These are phyloP conservation scores for Parapsyche elsis DNA, from an alignment of 1,140 invertebrate species.

Conservation along the genomic window DNA sequence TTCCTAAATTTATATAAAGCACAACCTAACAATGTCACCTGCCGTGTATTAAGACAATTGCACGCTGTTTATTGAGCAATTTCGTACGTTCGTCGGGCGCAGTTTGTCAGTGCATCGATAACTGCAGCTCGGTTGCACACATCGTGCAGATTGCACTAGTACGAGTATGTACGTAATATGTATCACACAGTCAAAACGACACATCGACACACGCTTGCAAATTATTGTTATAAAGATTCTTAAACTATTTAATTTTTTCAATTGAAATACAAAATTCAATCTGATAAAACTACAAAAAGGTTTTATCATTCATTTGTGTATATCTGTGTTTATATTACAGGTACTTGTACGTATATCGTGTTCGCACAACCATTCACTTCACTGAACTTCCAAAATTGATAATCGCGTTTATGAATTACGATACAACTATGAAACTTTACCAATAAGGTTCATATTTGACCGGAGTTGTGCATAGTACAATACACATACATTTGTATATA, in stretches of 20 bases:
- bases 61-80: slow-evolving; percentile 37
- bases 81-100: neutral
- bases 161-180: neutral
- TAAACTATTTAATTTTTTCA: neutral
- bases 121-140: neutral
- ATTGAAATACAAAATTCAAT: too few relatives aligned
- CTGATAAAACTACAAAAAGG: too few relatives aligned
- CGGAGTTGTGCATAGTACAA: too few relatives aligned
- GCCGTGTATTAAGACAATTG: slow-evolving; percentile 24
- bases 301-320: too few relatives aligned
- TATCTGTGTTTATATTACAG: too few relatives aligned
- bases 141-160: neutral
- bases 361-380: neutral
- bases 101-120: neutral
- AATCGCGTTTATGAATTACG: slow-evolving; percentile 15
- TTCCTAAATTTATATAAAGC: too few relatives aligned
- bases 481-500: too few relatives aligned
- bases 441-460: slow-evolving; percentile 7
- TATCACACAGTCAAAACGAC: neutral
- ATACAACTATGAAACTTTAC: slow-evolving; percentile 15
- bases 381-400: slow-evolving; percentile 21
- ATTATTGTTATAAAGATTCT: neutral
- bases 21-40: too few relatives aligned
- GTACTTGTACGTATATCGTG: neutral
- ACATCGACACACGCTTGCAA: neutral